Evolutionary conservation across 2,113 vertebrate species (phyloP), one percentile per base, ranked within the genome.

Genomic region (Burhinus bistriatus): DNA sequence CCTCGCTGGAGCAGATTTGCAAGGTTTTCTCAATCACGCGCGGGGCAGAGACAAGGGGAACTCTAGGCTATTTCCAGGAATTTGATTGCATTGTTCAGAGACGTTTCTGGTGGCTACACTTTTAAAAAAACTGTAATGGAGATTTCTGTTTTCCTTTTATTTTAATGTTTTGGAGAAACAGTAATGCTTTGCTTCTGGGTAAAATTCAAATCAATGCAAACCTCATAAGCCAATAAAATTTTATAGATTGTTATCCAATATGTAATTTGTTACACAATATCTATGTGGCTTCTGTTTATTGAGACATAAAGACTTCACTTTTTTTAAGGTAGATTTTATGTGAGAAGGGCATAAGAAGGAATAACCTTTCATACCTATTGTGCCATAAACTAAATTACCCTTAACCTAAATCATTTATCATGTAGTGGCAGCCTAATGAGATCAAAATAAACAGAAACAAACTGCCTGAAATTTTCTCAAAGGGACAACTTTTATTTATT

Each of bases 361-460:
- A 91, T 94, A 97, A 97, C 95, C 85, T 97, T 96, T 97, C 68
- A 61, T 95, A 93, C 93, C 73, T 73, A 4, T 42, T 54, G 44
- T 97, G 89, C 82, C 96, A 78, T 94, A 97, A 96, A 97, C 91
- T 95, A 97, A 96, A 96, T 95, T 97, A 95, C 79, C 90, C 84
- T 94, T 96, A 94, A 96, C 93, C 66, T 90, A 93, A 95, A 61
- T 87, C 82, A 95, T 97, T 97, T 94, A 94, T 98, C 97, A 95
- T 83, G 62, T 66, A 64, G 84, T 72, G 95, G 85, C 90, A 73
- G 85, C 45, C 80, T 95, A 97, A 97, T 96, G 95, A 93, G 92
- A 94, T 72, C 87, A 87, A 77, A 95, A 83, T 49, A 90, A 97
- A 95, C 54, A 93, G 70, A 75, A 79, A 81, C 68, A 73, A 93